A percentile compares a stretch with the other conserved stretches of the same genome.
Conservation (phyloP, 2,113 vertebrate genomes). For the Cardinalis cardinalis region DNA sequence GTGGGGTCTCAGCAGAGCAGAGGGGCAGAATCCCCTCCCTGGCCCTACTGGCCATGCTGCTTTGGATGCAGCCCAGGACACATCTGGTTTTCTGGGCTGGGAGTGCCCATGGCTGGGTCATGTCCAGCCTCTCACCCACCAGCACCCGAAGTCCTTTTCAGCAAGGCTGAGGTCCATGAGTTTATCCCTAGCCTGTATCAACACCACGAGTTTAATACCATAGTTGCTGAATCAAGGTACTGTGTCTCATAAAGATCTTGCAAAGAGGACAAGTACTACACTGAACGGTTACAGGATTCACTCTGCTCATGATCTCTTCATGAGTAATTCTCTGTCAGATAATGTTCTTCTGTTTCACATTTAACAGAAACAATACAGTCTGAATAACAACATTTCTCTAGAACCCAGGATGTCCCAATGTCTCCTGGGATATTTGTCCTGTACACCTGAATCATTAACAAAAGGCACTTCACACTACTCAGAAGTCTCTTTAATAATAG, state of each 20-base stretch:
- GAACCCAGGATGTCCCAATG: background rate
- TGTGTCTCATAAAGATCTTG: background rate
- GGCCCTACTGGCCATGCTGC: background rate
- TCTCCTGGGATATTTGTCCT: background rate
- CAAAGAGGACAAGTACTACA: background rate
- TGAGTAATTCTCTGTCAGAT: background rate
- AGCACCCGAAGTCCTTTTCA: fast-evolving
- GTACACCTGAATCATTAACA: background rate
- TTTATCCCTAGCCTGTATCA: background rate
- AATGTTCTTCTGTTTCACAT: background rate
- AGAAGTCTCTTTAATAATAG: background rate
- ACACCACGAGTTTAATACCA: background rate
- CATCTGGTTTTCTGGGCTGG: fast-evolving
- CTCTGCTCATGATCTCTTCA: background rate
- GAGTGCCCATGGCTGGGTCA: background rate
- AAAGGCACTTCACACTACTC: background rate
- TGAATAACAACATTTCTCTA: background rate
- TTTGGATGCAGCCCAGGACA: background rate
- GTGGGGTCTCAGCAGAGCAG: background rate
- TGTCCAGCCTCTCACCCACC: background rate
- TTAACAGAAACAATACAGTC: background rate
- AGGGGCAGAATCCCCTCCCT: background rate
- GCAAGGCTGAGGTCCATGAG: background rate
- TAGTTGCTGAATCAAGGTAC: background rate
- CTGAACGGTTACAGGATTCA: background rate